Percentiles rank a stretch among this genome's conserved stretches.
These are phyloP conservation scores for Stigmatopora argus DNA, from an alignment of 2,113 vertebrate species.

Conservation along the genomic window DNA sequence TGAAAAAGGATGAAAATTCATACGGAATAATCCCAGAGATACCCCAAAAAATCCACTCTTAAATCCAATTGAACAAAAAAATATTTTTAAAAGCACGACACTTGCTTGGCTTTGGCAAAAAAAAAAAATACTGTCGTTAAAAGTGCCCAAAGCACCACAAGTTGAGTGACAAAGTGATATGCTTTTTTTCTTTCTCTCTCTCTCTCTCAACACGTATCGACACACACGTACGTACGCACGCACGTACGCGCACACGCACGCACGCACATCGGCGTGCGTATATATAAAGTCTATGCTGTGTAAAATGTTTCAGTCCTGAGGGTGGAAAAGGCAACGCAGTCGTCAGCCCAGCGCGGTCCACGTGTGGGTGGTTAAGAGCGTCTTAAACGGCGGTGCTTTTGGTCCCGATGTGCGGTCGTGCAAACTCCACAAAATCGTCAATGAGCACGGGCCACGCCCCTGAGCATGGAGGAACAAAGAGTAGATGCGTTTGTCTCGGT, in stretches of 20 bases:
- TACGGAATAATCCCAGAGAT: constrained; percentile 58
- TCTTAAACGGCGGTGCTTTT: constrained; percentile 75
- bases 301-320: constrained; percentile 74
- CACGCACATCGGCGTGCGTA: constrained; percentile 1
- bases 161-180: constrained; percentile 64
- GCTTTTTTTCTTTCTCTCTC: constrained; percentile 47
- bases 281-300: constrained; percentile 70
- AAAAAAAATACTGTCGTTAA: constrained; percentile 57
- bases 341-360: constrained; percentile 58
- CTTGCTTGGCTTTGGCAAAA: constrained; percentile 44
- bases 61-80: constrained; percentile 14
- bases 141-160: constrained; percentile 62
- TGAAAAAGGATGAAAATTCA: constrained; percentile 62
- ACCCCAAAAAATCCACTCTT: constrained; percentile 50
- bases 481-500: too few species aligned
- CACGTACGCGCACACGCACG: not conserved
- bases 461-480: constrained; percentile 33
- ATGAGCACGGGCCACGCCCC: constrained; percentile 93
- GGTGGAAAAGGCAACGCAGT: constrained; percentile 69
- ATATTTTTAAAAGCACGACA: too few species aligned
- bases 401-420: constrained; percentile 81
- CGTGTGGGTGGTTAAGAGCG: constrained; percentile 51
- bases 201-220: too few species aligned
- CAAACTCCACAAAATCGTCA: constrained; percentile 91
- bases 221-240: constrained; percentile 13